Conservation (phyloP, 1,140 invertebrate species). For the Trialeurodes vaporariorum region DNA sequence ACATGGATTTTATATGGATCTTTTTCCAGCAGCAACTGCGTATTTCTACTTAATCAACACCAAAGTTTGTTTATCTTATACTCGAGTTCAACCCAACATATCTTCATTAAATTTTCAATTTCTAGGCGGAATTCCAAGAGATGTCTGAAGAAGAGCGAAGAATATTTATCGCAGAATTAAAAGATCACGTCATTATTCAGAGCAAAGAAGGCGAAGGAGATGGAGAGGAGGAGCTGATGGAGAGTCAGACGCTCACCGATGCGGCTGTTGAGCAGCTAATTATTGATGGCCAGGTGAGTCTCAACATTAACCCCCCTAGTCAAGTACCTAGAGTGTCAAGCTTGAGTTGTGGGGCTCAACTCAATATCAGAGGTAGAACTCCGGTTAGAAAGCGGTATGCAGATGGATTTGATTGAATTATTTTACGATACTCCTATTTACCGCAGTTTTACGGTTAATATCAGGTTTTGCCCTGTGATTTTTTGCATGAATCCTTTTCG, state of each 20-base stretch:
- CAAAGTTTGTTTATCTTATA: not conserved
- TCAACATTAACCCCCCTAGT: no score
- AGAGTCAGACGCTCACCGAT: constrained; percentile 30
- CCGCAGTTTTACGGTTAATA: no score
- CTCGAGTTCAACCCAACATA: not conserved
- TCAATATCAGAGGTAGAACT: no score
- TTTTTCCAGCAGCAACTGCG: not conserved
- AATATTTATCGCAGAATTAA: constrained; percentile 42
- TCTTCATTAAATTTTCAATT: not conserved
- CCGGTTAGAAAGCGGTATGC: no score
- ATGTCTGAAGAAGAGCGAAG: constrained; percentile 34
- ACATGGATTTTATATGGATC: not conserved
- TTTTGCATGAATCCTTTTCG: no score
- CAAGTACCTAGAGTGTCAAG: no score
- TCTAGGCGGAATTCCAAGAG: constrained; percentile 4
- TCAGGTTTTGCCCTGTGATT: no score
- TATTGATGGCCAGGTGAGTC: constrained; percentile 36
- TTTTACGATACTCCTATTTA: constrained; percentile 8
- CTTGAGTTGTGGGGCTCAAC: no score
- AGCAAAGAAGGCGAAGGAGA: constrained; percentile 26
- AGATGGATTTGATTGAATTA: constrained; percentile 1
- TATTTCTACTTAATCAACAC: constrained; percentile 4
- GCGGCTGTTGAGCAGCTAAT: constrained; percentile 41
- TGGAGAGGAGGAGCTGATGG: constrained; percentile 32
- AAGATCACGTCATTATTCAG: constrained; percentile 43